These are phyloP conservation scores for Scolopax bukidnonensis DNA, from an alignment of 2,797 vertebrate genomes.

Conservation along the genomic window DNA sequence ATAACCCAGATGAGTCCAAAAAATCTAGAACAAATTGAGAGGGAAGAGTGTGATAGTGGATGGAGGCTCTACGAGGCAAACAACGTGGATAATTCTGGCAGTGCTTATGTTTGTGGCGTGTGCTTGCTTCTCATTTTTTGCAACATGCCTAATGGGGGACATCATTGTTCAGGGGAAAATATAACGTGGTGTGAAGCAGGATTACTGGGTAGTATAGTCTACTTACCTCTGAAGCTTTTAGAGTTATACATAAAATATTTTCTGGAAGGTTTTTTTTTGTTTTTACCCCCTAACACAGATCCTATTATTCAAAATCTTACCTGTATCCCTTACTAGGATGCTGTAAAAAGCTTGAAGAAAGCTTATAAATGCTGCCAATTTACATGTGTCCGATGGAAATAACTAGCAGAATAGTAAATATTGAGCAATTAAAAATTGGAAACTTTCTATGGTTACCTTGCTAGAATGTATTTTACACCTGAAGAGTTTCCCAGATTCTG, in stretches of 20 bases:
- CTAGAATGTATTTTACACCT: conserved; percentile 44
- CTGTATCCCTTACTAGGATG: background rate
- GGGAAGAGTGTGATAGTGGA: background rate
- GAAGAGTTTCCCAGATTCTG: conserved; percentile 47
- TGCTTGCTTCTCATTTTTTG: conserved; percentile 9
- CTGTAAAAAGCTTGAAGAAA: background rate
- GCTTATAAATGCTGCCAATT: background rate
- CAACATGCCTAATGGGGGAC: background rate
- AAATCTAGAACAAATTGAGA: background rate
- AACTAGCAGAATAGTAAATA: conserved; percentile 34
- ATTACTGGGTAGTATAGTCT: background rate
- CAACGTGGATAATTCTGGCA: background rate
- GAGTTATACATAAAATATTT: background rate
- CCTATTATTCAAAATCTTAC: background rate
- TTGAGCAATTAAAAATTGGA: conserved; percentile 41
- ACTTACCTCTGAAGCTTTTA: background rate
- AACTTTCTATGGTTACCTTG: conserved; percentile 59
- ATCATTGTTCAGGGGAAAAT: background rate
- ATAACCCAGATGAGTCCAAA: background rate
- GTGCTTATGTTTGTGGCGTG: background rate
- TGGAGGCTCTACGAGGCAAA: background rate
- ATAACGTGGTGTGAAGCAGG: background rate
- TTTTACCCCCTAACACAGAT: background rate
- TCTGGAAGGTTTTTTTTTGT: background rate
- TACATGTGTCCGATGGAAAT: conserved; percentile 40